Evolutionary conservation across 2,797 vertebrate species (phyloP).

Genomic region (Clarias pachynema): DNA sequence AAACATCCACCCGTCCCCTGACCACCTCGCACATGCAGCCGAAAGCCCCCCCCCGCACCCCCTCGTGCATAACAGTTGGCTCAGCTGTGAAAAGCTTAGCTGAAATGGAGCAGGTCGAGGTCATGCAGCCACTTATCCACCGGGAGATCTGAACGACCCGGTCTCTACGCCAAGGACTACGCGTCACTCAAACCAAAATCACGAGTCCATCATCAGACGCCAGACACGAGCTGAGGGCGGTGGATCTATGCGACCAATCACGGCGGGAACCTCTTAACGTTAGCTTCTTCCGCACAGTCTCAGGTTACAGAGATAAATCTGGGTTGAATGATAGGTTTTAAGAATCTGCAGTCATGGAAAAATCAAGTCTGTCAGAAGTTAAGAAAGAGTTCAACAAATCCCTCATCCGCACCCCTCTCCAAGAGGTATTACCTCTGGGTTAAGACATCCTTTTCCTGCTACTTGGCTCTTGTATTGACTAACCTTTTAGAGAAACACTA

Average conservation of each 20-base stretch:
- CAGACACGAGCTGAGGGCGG: constrained; percentile 27
- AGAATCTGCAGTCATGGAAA: constrained; percentile 47
- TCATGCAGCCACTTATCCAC: constrained; percentile 43
- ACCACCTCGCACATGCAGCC: constrained; percentile 45
- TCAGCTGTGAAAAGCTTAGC: constrained; percentile 42
- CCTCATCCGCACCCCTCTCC: constrained; percentile 7
- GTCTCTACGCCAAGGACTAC: constrained; percentile 30
- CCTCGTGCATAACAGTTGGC: constrained; percentile 30
- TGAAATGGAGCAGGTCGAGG: constrained; percentile 37
- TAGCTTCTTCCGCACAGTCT: constrained; percentile 42
- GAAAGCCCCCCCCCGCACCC: constrained; percentile 19
- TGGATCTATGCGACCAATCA: constrained; percentile 38
- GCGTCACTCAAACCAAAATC: constrained; percentile 36
- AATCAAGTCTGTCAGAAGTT: constrained; percentile 35
- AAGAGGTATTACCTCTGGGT: not conserved
- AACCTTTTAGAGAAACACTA: constrained; percentile 66
- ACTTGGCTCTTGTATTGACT: constrained; percentile 68
- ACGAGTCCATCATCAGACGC: not conserved
- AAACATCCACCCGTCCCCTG: constrained; percentile 47
- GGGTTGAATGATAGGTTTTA: constrained; percentile 44
- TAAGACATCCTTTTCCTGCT: not conserved
- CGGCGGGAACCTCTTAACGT: constrained; percentile 27
- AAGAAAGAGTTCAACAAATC: constrained; percentile 30
- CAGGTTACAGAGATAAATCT: constrained; percentile 53
- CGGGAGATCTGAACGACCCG: constrained; percentile 24